Base-by-base conservation (phyloP, 2,888 invertebrate species). In the Furcula furcula region DNA sequence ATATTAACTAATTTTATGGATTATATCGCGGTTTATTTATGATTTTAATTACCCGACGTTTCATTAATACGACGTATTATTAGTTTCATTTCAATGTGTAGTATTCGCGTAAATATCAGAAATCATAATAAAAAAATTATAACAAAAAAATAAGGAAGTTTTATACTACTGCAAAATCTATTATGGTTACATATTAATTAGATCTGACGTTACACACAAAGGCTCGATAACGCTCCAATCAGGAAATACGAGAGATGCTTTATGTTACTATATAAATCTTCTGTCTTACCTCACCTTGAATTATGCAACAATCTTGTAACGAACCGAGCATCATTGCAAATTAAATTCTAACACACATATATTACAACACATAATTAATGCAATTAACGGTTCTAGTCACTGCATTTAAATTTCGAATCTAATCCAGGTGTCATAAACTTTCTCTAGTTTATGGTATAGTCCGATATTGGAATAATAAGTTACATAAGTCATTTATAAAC, bases 341-440 rank as follows among this genome's bases (percentile, higher is more conserved):
- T 26, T 14, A 14, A 26, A 14, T 7, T 26, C 14, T 14, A 15
- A 26, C 13, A 26, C 13, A 14, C 11, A 16, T 31, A 15, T 10
- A 13, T 19, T 20, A 20, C 9, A 10, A 9, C 20, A 32, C 7
- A 27, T 48, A 52, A 55, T 55, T 49, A 55, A 55, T 13, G 41
- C 56, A 55, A 52, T 55, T 44, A 49, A 42, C 40, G 30, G 44
- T 46, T 52, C 35, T 49, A 39, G 26, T 1, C 26, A 23, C 22
- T 40, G 29, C 37, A 52, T 52, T 49, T 33, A 39, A 49, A 52
- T 52, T 52, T 7, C 14, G 29, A 28, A 37, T 33, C 22, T 38
- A 52, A 56, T 49, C 23, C 10, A 28, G 3, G 6, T 7, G 14
- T 29, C 29, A 46, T 55, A 49, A 55, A 52, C 53, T 52, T 56